Evolutionary conservation across 2,888 invertebrate species (phyloP), one percentile per base, ranked within the genome.

Genomic region (Phyllotreta cruciferae): DNA sequence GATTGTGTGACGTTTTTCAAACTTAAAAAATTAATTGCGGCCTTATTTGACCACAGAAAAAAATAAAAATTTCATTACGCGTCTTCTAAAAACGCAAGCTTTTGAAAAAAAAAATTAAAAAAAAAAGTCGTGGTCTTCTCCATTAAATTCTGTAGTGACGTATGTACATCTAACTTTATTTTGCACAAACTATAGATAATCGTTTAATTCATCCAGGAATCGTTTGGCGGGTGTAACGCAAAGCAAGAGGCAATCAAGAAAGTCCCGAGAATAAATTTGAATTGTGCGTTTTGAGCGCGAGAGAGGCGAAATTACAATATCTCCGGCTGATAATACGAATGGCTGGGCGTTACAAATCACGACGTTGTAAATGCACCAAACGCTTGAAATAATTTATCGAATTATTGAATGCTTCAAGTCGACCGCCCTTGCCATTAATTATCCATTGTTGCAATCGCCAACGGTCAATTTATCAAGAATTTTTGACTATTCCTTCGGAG

Each of bases 161-260:
- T n/a, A n/a, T n/a, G n/a, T n/a, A n/a, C n/a, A n/a, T n/a, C n/a
- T n/a, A n/a, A n/a, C n/a, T n/a, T n/a, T n/a, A n/a, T n/a, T n/a
- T n/a, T n/a, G n/a, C n/a, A n/a, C n/a, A n/a, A n/a, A n/a, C n/a
- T n/a, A n/a, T n/a, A n/a, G n/a, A n/a, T 24, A 24, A 24, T 24
- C 24, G 24, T 24, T 24, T 24, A 24, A 24, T 24, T 24, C 4
- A 24, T 24, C 24, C 24, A n/a, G 24, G 24, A 24, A 24, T 24
- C 4, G 4, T 24, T 24, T 24, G 2, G 24, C 24, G 24, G 2
- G 24, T 24, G 2, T 1, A 4, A 24, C 24, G 24, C 1, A 4
- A 24, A 24, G 24, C 14, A 37, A 5, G 35, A 36, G 44, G 56
- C 55, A 42, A 64, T 55, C 53, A 10, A 36, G 13, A 50, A 50